Evolutionary conservation across 2,888 invertebrate genomes (phyloP).

Genomic region (Clunio marinus): DNA sequence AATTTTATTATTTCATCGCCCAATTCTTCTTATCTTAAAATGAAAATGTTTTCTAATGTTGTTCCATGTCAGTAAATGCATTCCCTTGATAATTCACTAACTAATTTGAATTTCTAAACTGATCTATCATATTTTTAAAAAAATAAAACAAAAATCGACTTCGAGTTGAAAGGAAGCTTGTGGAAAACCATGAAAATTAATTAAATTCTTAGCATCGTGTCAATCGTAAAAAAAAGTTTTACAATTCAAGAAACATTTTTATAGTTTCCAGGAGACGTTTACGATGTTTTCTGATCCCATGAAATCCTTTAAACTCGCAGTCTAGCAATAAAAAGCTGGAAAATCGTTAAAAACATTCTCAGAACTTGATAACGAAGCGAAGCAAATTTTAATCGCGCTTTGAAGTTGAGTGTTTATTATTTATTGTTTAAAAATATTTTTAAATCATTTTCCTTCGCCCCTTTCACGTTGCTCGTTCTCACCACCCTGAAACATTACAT

Average conservation of each 20-base stretch:
- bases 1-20: background rate
- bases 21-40: background rate
- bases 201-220: slow-evolving; percentile 2
- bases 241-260: background rate
- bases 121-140: background rate
- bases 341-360: slow-evolving; percentile 15
- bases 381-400: slow-evolving; percentile 29
- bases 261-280: background rate
- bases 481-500: background rate
- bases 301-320: background rate
- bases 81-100: background rate
- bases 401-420: slow-evolving; percentile 38
- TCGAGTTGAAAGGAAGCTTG: too few species aligned
- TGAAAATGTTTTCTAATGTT: background rate
- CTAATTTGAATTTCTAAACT: background rate
- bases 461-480: background rate
- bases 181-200: slow-evolving; percentile 2
- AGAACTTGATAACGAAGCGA: slow-evolving; percentile 25
- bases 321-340: background rate
- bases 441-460: background rate
- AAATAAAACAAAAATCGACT: too few species aligned
- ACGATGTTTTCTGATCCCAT: background rate
- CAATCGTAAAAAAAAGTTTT: slow-evolving; percentile 11
- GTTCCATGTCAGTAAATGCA: slow-evolving; percentile 1
- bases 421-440: slow-evolving; percentile 30